Base-by-base conservation (phyloP, 2,113 vertebrate species). In the Aldabrachelys gigantea region DNA sequence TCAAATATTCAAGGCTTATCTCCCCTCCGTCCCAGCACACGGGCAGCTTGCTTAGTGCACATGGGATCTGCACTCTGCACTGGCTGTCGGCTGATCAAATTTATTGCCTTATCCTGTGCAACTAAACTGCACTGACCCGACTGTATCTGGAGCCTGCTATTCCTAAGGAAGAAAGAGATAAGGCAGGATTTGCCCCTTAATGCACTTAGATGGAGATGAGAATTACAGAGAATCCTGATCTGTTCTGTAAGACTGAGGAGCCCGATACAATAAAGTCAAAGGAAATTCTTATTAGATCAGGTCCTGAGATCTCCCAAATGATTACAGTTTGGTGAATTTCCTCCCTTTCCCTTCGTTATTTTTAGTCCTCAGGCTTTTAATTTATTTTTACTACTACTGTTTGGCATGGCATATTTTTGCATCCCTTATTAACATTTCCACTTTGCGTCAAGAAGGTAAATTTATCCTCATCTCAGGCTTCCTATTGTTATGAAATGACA, bases 401-500 rank as follows among this genome's bases (percentile, higher is more conserved):
- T 90, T 87, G 52, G 89, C 84, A 52, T 21, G 80, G 41, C 54
- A 7, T 86, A 80, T 79, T 59, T 38, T 56, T 89, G 81, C 82
- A 8, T 81, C 87, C n/a, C 35, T 27, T 57, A 21, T 83, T 80
- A 49, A 29, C 78, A 49, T 92, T 92, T 84, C 90, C 88, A 80
- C 89, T 87, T 29, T 87, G 83, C 94, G 87, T 92, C 90, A 88
- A 52, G 52, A 41, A 84, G 93, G 84, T 90, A 84, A 90, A 93
- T 89, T 96, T 93, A 93, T 89, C 90, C 92, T 91, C 54, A 50
- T 50, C 54, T 85, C 84, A 3, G 50, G 80, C 88, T 59, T 94
- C 85, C 92, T 80, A 88, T 95, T 93, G 92, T 96, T 89, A 89
- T 38, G 56, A 90, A 92, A 54, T 92, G 85, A 88, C 95, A 90